These are phyloP conservation scores for Aporophyla lueneburgensis DNA, from an alignment of 2,888 invertebrate genomes.

Conservation along the genomic window DNA sequence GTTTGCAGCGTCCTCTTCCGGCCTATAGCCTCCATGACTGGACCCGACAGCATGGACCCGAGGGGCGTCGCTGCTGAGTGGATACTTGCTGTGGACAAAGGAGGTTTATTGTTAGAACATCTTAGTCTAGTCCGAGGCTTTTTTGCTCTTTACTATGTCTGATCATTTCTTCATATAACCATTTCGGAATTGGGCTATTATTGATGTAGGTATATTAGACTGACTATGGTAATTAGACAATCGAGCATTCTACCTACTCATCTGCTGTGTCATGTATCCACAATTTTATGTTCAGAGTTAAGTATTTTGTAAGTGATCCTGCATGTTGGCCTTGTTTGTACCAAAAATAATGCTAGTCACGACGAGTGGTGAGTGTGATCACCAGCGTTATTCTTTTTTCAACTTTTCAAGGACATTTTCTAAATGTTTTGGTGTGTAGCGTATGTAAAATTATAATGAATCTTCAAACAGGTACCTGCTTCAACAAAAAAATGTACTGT, in stretches of 20 bases:
- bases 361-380: neutral
- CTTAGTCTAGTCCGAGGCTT: neutral
- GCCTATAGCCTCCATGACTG: conserved; percentile 93
- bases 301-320: neutral
- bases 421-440: conserved; percentile 11
- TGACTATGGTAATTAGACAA: neutral
- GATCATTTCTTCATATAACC: neutral
- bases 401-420: neutral
- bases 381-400: neutral
- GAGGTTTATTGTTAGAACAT: conserved; percentile 2
- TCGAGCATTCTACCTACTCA: neutral
- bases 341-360: neutral
- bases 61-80: conserved; percentile 95
- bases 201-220: neutral
- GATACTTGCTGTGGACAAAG: conserved; percentile 91
- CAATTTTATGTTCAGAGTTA: neutral
- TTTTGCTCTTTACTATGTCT: too few relatives aligned
- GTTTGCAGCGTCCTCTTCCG: conserved; percentile 92
- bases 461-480: neutral
- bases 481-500: conserved; percentile 4
- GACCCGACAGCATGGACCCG: conserved; percentile 93
- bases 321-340: neutral
- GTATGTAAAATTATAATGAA: conserved; percentile 15
- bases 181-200: neutral
- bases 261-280: conserved; percentile 2